Evolutionary conservation across 1,140 invertebrate genomes (phyloP), one percentile per base, ranked within the genome.

Genomic region (Cepaea nemoralis): DNA sequence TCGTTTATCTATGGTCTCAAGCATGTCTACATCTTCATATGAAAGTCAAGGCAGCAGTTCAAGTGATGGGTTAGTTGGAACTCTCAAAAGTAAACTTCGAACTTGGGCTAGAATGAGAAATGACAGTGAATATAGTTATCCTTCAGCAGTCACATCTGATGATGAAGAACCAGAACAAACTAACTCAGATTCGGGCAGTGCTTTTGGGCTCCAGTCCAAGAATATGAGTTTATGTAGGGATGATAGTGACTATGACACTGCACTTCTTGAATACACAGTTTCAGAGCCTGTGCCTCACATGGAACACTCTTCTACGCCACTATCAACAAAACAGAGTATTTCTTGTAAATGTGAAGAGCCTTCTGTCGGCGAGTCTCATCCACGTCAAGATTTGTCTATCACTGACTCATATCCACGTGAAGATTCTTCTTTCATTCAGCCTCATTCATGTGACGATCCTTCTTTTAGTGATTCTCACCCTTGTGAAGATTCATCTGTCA

Each of bases 11-110:
- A 82, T 84, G 55, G 81, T 83, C n/a, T 88, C 87, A 24, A 84
- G 82, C 35, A 35, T 87, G 5, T 87, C 86, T 12, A 82, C 84
- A 16, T 88, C 87, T 37, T 88, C 85, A 24, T 88, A 86, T 59
- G 87, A 87, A 63, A 88, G 87, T 67, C 81, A 83, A 14, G 83
- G 76, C 55, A 86, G 84, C 59, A 78, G 70, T 8, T 82, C 85
- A 55, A 81, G 75, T 67, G 86, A 86, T 50, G 80, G 85, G 66
- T 45, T 88, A 35, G 82, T 87, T 59, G 85, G 84, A 50, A 77
- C 83, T 16, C 59, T 85, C 27, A 86, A 87, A 80, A 70, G 81
- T 55, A 88, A 88, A 77, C 77, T 86, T 8, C 69, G 82, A 55
- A 77, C 77, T 39, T 85, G 83, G 70, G 85, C 83, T 67, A 63